phyloP scores from a whole-genome alignment of 1,140 invertebrate species.

The Brachionus angularis region DNA sequence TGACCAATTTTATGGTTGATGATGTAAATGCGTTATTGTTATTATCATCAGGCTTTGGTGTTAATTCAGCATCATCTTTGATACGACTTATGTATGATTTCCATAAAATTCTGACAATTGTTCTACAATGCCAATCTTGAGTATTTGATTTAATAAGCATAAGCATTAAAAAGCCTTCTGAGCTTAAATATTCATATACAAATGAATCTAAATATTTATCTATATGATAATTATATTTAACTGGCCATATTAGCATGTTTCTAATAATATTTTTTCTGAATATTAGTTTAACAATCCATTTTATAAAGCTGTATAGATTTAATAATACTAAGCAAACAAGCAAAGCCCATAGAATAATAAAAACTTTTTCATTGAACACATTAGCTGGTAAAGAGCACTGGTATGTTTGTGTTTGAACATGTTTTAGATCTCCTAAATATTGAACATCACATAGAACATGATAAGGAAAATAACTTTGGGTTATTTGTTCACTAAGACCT shows the following conservation, averaged over 20 bases:
- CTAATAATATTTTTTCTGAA: constrained; percentile 35
- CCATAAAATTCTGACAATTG: constrained; percentile 15
- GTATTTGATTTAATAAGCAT: constrained; percentile 42
- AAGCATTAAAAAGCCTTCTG: constrained; percentile 28
- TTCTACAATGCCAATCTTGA: constrained; percentile 40
- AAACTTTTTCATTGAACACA: constrained; percentile 47
- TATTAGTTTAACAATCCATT: constrained; percentile 5
- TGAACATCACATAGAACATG: constrained; percentile 61
- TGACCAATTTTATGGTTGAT: too few relatives aligned
- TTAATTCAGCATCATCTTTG: constrained; percentile 6
- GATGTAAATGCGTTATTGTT: not conserved
- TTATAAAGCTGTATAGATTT: constrained; percentile 10
- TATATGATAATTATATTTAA: constrained; percentile 12
- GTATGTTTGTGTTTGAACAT: constrained; percentile 46
- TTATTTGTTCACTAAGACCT: constrained; percentile 53
- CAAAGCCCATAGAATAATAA: constrained; percentile 32
- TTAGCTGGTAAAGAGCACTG: constrained; percentile 44
- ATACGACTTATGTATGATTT: not conserved
- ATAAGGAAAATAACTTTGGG: constrained; percentile 57
- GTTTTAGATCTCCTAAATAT: constrained; percentile 55
- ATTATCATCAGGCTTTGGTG: not conserved
- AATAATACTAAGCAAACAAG: constrained; percentile 4
- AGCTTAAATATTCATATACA: constrained; percentile 22
- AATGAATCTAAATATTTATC: constrained; percentile 21
- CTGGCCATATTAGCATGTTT: constrained; percentile 28